Evolutionary conservation across 2,888 invertebrate genomes (phyloP).

Genomic region (Nipponacmea schrenckii): DNA sequence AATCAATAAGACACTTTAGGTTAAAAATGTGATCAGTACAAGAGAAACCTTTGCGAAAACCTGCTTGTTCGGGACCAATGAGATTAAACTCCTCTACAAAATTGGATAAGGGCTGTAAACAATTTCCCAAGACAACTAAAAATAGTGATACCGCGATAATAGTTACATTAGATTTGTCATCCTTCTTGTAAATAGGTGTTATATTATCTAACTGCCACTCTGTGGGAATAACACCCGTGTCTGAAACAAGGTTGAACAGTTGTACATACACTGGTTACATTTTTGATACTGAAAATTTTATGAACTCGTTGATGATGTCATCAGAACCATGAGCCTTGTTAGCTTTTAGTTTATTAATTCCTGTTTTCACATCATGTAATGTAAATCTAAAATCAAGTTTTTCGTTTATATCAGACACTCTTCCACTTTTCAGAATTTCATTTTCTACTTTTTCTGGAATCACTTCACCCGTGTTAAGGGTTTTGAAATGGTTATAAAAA

Average conservation of each 20-base stretch:
- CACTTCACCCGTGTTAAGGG: too few species aligned
- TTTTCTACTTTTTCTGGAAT: too few species aligned
- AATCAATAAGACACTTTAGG: conserved; percentile 1
- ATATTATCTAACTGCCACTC: conserved; percentile 11
- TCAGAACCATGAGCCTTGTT: conserved; percentile 14
- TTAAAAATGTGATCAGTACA: conserved; percentile 14
- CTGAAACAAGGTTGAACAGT: conserved; percentile 19
- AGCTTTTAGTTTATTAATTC: conserved; percentile 14
- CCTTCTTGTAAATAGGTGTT: conserved; percentile 15
- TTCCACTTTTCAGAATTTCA: too few species aligned
- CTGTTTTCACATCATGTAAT: conserved; percentile 11
- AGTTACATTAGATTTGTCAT: conserved; percentile 6
- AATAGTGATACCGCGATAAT: conserved; percentile 18
- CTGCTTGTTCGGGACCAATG: not conserved
- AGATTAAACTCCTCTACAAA: not conserved
- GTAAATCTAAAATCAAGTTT: conserved; percentile 7
- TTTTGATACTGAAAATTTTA: not conserved
- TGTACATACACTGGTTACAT: conserved; percentile 4
- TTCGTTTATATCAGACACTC: not conserved
- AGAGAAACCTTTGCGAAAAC: conserved; percentile 6
- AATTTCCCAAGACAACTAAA: not conserved
- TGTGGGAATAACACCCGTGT: conserved; percentile 11
- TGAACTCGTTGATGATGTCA: conserved; percentile 17
- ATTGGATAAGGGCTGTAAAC: conserved; percentile 7
- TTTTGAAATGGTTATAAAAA: too few species aligned